Conservation (phyloP, 2,113 vertebrate species). For the Toxotes jaculatrix region DNA sequence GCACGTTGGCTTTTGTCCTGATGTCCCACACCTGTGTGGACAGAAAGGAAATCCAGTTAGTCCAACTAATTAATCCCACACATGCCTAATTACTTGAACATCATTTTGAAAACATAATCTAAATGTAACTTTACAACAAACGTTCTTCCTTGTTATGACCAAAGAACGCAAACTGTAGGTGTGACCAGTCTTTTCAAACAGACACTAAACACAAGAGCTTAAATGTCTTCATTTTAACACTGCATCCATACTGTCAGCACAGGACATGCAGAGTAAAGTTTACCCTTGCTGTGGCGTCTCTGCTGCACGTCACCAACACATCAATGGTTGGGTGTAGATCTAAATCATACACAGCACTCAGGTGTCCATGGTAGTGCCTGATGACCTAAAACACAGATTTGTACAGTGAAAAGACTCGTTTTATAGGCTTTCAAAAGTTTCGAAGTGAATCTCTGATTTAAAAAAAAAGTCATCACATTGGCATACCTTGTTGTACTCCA, state of each 20-base stretch:
- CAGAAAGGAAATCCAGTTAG: not conserved
- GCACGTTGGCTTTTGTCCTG: conserved; percentile 95
- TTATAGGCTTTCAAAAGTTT: not conserved
- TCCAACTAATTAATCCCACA: not conserved
- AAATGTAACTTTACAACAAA: no score
- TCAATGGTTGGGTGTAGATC: conserved; percentile 98
- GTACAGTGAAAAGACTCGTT: not conserved
- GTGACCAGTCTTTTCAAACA: no score
- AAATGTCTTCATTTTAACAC: no score
- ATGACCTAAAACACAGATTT: conserved; percentile 87
- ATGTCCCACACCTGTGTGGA: conserved; percentile 94
- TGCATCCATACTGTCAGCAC: not conserved
- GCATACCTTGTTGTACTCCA: conserved; percentile 96
- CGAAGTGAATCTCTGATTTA: not conserved
- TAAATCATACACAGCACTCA: conserved; percentile 96
- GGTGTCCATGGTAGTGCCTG: conserved; percentile 96
- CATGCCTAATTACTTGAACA: not conserved
- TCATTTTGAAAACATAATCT: not conserved
- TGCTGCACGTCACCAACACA: conserved; percentile 95
- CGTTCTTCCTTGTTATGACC: not conserved
- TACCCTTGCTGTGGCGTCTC: conserved; percentile 96
- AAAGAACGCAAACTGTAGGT: not conserved
- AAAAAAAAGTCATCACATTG: no score
- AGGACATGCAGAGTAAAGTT: conserved; percentile 9
- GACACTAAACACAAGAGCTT: not conserved